A percentile compares a stretch with the other conserved stretches of the same genome.
Conservation (phyloP, 2,797 vertebrate genomes). For the Danio tinwini region DNA sequence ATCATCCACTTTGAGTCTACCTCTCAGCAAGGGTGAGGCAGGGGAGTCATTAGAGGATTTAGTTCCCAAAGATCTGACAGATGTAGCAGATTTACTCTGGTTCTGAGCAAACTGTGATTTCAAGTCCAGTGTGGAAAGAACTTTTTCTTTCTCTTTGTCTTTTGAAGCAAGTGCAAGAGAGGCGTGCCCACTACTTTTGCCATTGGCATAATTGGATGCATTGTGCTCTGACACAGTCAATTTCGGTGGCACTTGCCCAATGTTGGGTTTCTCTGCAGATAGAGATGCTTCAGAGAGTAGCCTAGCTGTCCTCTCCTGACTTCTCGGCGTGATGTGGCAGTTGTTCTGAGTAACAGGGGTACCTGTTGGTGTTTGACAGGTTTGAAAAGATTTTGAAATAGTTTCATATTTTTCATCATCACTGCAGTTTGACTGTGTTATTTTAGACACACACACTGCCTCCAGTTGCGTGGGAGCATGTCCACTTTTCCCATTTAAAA, state of each 20-base stretch:
- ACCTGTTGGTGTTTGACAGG: conserved; percentile 35
- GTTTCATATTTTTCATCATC: conserved; percentile 54
- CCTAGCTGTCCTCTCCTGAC: conserved; percentile 54
- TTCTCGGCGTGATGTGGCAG: conserved; percentile 39
- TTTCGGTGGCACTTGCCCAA: conserved; percentile 31
- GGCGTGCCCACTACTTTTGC: conserved; percentile 32
- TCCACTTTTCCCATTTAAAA: conserved; percentile 29
- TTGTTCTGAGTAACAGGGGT: conserved; percentile 37
- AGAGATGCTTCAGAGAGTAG: conserved; percentile 42
- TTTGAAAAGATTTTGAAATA: conserved; percentile 47
- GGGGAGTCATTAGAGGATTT: conserved; percentile 67
- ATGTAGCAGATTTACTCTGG: conserved; percentile 63
- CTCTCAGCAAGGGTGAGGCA: conserved; percentile 66
- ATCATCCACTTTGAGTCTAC: conserved; percentile 71
- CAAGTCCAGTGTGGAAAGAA: conserved; percentile 48
- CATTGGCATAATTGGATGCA: conserved; percentile 19
- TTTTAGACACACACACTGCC: conserved; percentile 42
- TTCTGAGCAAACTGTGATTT: conserved; percentile 68
- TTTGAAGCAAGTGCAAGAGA: conserved; percentile 49
- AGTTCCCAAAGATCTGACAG: conserved; percentile 41
- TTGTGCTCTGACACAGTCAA: conserved; percentile 52
- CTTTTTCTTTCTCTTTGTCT: conserved; percentile 74
- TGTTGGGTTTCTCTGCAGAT: conserved; percentile 50
- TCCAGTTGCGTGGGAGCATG: conserved; percentile 32
- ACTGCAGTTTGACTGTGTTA: conserved; percentile 42